Evolutionary conservation across 2,888 invertebrate species (phyloP), one percentile per base, ranked within the genome.

Genomic region (Clusia tigrina): DNA sequence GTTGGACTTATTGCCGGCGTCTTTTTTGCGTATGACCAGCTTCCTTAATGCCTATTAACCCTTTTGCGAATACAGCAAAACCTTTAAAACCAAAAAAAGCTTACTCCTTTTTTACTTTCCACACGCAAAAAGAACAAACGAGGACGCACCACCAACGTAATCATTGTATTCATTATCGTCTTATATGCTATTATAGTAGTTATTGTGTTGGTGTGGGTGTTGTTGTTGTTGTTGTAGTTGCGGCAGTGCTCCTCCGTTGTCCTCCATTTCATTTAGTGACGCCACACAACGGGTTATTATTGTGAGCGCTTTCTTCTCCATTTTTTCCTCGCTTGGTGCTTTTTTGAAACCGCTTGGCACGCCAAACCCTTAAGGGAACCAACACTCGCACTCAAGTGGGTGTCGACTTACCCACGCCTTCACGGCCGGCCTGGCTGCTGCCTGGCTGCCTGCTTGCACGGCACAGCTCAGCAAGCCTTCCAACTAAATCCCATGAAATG

Each of bases 351-450:
- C 32, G 12, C 12, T 42, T 42, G 42, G 6, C 10, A 6, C 59
- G 62, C 67, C 67, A 67, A 17, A 60, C 42, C 60, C 52, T 46
- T 58, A 57, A 60, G 55, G 42, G 42, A 42, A 15, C 42, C 42
- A 42, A 42, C 42, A 32, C 42, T n/a, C 42, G 15, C 62, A 74
- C 62, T 67, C 67, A 70, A 69, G 63, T 73, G 73, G 64, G 65
- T 64, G 69, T 67, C n/a, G n/a, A 42, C 42, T 15, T n/a, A n/a
- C n/a, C n/a, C 42, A 3, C 9, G 2, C 32, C 12, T 12, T 32
- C 32, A 32, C n/a, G n/a, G n/a, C n/a, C n/a, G n/a, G n/a, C n/a
- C n/a, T n/a, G n/a, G n/a, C n/a, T n/a, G n/a, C n/a, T n/a, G n/a
- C n/a, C n/a, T n/a, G n/a, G n/a, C n/a, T n/a, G n/a, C n/a, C n/a